Evolutionary conservation across 2,797 vertebrate species (phyloP), one percentile per base, ranked within the genome.

Genomic region (Steatocranus sp.): DNA sequence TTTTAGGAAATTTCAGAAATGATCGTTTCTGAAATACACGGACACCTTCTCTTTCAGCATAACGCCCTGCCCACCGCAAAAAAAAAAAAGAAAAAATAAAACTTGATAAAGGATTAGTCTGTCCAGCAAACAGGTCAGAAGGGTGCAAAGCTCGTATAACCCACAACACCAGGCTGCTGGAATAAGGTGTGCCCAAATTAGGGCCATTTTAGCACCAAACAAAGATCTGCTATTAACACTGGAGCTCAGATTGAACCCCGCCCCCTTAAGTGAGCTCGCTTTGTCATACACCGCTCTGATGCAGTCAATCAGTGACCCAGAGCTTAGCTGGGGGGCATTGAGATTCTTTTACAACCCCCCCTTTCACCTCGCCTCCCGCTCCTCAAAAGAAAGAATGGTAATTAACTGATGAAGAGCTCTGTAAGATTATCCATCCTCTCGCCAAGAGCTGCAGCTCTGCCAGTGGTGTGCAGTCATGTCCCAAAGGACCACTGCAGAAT

Each of bases 341-440:
- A 93, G 91, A 92, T 94, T 91, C 83, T 93, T 94, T 94, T 94
- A 93, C 87, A 78, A 90, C 20, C n/a, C 84, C 85, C 84, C 84
- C 86, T 81, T 89, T 88, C 91, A 91, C 89, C 90, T 93, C 92
- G 75, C 87, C 90, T 87, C 84, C 88, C 34, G 23, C 83, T 85
- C 81, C 82, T 88, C 90, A 81, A 92, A 94, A 93, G 90, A 91
- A 90, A 91, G 93, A 96, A 95, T 90, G 92, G 91, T 96, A 96
- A 96, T 96, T 96, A 96, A 95, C 92, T 93, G 92, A 95, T 93
- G 93, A 94, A 92, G 93, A 93, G 95, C 94, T 96, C 93, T 94
- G 91, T 91, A 92, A 94, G 93, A 94, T 94, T 93, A 94, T 93
- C 93, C 93, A 78, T 88, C 87, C 88, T 86, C 78, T 87, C 76